Percentiles rank a stretch among this genome's conserved stretches.
phyloP scores from a whole-genome alignment of 35 echinoderm and acorn worm genomes.

The Diadema setosum region DNA sequence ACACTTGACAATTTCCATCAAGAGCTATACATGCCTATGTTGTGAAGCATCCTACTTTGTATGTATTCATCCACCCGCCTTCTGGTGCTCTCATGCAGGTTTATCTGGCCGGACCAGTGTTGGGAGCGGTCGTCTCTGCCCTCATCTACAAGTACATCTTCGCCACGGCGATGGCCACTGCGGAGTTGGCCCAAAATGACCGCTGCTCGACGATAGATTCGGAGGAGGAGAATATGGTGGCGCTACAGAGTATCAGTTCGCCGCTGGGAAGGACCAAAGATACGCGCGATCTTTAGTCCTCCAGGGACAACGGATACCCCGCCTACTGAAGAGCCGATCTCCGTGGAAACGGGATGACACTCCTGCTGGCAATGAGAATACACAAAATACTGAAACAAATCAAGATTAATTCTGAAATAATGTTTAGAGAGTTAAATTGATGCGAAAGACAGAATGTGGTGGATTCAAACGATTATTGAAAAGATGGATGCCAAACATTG shows the following conservation, averaged over 20 bases:
- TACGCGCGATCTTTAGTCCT: constrained; percentile 1
- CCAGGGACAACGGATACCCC: background rate
- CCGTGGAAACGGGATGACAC: no score
- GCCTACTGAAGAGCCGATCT: no score
- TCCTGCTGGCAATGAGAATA: no score
- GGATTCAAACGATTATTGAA: no score
- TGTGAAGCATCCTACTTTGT: background rate
- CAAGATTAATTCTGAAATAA: no score
- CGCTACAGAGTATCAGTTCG: background rate
- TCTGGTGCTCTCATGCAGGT: constrained; percentile 17
- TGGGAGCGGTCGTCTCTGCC: constrained; percentile 47
- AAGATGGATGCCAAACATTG: no score
- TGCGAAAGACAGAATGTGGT: no score
- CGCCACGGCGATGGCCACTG: constrained; percentile 43
- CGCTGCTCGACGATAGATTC: background rate
- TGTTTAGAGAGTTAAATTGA: no score
- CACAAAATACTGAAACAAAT: no score
- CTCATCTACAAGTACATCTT: constrained; percentile 94
- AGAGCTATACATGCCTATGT: background rate
- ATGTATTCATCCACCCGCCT: background rate
- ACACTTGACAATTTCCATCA: no score
- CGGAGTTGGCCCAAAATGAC: background rate
- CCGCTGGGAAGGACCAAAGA: background rate
- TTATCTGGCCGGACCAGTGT: constrained; percentile 69
- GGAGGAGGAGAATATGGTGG: constrained; percentile 6